Conservation (phyloP, 2,888 invertebrate species). For the Drosophila robusta region DNA sequence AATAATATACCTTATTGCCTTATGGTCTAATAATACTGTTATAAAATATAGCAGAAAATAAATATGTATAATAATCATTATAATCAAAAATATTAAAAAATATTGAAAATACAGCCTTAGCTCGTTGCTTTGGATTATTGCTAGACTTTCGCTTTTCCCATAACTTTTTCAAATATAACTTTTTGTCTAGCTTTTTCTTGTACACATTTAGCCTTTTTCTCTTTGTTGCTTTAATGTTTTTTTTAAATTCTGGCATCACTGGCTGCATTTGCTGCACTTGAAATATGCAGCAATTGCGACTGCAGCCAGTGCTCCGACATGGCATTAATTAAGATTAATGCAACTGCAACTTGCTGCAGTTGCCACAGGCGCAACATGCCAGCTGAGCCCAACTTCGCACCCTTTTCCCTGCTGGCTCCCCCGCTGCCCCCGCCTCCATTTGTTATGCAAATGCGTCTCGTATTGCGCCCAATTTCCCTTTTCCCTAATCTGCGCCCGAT, state of each 20-base stretch:
- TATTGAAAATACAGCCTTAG: too few relatives aligned
- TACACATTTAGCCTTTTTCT: too few relatives aligned
- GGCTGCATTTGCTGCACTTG: background rate
- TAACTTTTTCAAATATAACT: background rate
- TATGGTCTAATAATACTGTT: too few relatives aligned
- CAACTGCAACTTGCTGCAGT: slow-evolving; percentile 23
- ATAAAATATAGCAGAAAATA: too few relatives aligned
- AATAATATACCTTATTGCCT: too few relatives aligned
- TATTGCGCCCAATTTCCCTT: slow-evolving; percentile 18
- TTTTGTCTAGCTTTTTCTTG: background rate
- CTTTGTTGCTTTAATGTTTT: background rate
- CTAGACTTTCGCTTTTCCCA: too few relatives aligned
- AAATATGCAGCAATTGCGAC: slow-evolving; percentile 7
- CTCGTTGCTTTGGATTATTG: too few relatives aligned
- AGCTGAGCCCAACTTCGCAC: background rate
- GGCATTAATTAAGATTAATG: slow-evolving; percentile 50
- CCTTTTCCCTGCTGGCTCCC: too few relatives aligned
- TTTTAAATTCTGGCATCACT: background rate
- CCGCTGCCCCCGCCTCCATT: background rate
- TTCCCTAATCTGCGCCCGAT: background rate
- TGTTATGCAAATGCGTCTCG: slow-evolving; percentile 45
- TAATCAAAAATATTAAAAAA: too few relatives aligned
- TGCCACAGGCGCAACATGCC: slow-evolving; percentile 23
- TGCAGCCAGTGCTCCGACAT: background rate
- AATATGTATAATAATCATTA: too few relatives aligned